A percentile compares a stretch with the other conserved stretches of the same genome.
phyloP scores from a whole-genome alignment of 2,888 invertebrate species.

The Acanthosepion lycidas region DNA sequence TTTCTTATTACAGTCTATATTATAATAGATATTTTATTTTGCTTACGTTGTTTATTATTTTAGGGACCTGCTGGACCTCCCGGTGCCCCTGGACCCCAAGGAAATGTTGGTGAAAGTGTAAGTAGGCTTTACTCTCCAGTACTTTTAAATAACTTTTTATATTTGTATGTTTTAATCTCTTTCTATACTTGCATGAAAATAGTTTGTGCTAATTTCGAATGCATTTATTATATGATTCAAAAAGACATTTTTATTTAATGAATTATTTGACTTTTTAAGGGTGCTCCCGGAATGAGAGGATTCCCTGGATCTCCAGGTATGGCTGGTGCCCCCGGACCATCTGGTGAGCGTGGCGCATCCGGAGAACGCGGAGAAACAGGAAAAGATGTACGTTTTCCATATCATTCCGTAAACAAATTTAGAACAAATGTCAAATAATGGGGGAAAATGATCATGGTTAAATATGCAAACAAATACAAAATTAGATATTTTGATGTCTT shows the following conservation, averaged over 20 bases:
- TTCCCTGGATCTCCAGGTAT: slow-evolving; percentile 65
- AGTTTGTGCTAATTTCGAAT: no score
- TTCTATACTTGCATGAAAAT: no score
- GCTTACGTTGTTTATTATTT: not conserved
- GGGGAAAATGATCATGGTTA: no score
- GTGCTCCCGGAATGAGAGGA: slow-evolving; percentile 63
- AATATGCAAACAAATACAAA: no score
- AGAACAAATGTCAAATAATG: no score
- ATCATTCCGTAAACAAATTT: not conserved
- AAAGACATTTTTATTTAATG: not conserved
- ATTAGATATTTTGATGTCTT: no score
- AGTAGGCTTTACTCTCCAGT: slow-evolving; percentile 37
- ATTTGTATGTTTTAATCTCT: no score
- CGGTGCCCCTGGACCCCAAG: slow-evolving; percentile 56
- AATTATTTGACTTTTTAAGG: slow-evolving; percentile 54
- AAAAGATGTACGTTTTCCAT: slow-evolving; percentile 54
- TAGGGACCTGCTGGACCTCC: slow-evolving; percentile 55
- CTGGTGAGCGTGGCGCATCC: slow-evolving; percentile 58
- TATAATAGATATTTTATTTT: not conserved
- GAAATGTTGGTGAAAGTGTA: slow-evolving; percentile 59
- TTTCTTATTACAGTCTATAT: not conserved
- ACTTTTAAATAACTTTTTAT: no score
- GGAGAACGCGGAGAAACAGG: slow-evolving; percentile 64
- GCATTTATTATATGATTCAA: no score
- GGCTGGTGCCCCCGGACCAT: slow-evolving; percentile 58